phyloP scores from a whole-genome alignment of 2,888 invertebrate species.

The Nemotelus nigrinus region DNA sequence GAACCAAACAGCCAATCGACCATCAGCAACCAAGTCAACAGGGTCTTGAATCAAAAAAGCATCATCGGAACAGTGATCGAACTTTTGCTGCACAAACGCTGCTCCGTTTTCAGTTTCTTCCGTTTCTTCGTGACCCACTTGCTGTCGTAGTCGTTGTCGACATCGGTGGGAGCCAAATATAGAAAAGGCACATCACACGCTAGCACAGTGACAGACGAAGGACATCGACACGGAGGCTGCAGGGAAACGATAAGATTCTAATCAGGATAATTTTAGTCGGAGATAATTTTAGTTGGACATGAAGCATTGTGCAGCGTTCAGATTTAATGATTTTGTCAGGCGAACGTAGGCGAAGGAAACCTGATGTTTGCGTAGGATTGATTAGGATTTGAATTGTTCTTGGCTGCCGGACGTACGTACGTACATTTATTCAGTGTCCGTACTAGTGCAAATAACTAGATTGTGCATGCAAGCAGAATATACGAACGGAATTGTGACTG shows the following conservation, averaged over 20 bases:
- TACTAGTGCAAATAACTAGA: background rate
- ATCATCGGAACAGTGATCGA: slow-evolving; percentile 20
- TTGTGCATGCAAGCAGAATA: background rate
- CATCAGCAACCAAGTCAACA: slow-evolving; percentile 11
- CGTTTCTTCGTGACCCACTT: slow-evolving; percentile 28
- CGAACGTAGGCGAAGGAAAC: slow-evolving; percentile 24
- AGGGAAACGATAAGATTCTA: slow-evolving; percentile 28
- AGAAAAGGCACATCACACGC: background rate
- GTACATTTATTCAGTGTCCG: too few species aligned
- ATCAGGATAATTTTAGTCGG: slow-evolving; percentile 24
- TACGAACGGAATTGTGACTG: background rate
- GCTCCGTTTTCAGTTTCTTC: slow-evolving; percentile 20
- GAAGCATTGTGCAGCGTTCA: background rate
- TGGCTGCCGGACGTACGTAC: too few species aligned
- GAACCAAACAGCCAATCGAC: slow-evolving; percentile 14
- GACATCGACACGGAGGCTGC: background rate
- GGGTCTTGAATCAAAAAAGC: slow-evolving; percentile 9
- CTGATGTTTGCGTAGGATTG: slow-evolving; percentile 24
- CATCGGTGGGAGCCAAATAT: background rate
- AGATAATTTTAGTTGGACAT: slow-evolving; percentile 22
- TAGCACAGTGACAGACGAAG: background rate
- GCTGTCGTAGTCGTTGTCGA: background rate
- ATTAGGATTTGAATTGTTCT: too few species aligned
- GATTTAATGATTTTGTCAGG: slow-evolving; percentile 24
- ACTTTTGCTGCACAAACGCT: slow-evolving; percentile 17